Evolutionary conservation across 2,113 vertebrate species (phyloP), one percentile per base, ranked within the genome.

Genomic region (Ailuropoda melanoleuca): DNA sequence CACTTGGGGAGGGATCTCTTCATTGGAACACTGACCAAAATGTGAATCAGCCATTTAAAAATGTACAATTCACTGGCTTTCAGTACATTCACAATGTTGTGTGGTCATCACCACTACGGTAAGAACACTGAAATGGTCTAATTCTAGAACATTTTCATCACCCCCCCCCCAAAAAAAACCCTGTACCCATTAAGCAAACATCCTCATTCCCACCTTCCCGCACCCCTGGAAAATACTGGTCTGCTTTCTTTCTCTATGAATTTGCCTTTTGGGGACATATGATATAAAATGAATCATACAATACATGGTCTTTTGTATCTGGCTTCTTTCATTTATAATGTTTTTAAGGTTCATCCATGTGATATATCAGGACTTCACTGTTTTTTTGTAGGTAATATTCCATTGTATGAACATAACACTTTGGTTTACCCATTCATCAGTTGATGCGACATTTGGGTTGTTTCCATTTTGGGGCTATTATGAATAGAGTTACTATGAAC

Each of bases 381-480:
- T 56, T 60, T 86, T 66, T 66, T 37, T 39, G 37, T 64, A 12
- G 83, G 55, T 37, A 88, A 39, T 88, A 92, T 94, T 78, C 31
- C 39, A 88, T 1, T 91, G 39, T 31, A 75, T 53, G 17, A 23
- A 66, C 18, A 78, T 2, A 95, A 26, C 60, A 18, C 46, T 83
- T 86, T 81, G 81, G n/a, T 93, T 95, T 82, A 74, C n/a, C n/a
- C 53, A 95, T 70, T 86, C 34, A 70, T 87, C 74, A 92, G 14
- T 10, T 60, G n/a, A 82, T 74, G 18, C 11, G 5, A 68, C 80
- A 90, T 43, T 39, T 86, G 34, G 62, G 18, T 34, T 83, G 70
- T 64, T 84, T 62, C 50, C 26, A 64, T 18, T 48, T 94, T 64
- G 77, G 50, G 39, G 29, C 82, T 91, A 58, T 83, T 88, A 87